Percentiles rank a stretch among this genome's conserved stretches.
phyloP scores from a whole-genome alignment of 2,888 invertebrate species.

The Molanna angustata region DNA sequence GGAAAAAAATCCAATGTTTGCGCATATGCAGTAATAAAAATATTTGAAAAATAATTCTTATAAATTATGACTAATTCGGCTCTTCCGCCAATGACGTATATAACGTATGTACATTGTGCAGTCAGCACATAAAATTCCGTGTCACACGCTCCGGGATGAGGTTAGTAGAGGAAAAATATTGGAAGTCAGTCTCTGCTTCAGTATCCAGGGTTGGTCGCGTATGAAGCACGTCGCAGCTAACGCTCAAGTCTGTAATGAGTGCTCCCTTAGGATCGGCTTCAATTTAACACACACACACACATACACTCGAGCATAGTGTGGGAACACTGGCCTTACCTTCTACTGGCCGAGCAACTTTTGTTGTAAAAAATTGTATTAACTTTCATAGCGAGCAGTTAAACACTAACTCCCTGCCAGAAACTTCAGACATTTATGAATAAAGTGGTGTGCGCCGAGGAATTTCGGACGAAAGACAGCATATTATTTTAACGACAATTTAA shows the following conservation, averaged over 20 bases:
- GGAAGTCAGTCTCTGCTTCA: too few species aligned
- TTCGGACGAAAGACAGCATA: slow-evolving; percentile 7
- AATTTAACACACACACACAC: too few species aligned
- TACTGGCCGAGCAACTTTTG: slow-evolving; percentile 13
- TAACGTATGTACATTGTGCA: too few species aligned
- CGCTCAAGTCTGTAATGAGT: slow-evolving; percentile 31
- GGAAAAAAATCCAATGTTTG: too few species aligned
- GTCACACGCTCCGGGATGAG: slow-evolving; percentile 21
- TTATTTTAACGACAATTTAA: slow-evolving; percentile 23
- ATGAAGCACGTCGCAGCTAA: slow-evolving; percentile 26
- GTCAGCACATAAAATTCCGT: slow-evolving; percentile 19
- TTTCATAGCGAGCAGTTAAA: slow-evolving; percentile 17
- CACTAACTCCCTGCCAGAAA: slow-evolving; percentile 8
- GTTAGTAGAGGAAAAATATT: neutral
- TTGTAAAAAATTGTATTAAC: slow-evolving; percentile 25
- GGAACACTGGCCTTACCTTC: slow-evolving; percentile 9
- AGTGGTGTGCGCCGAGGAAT: slow-evolving; percentile 4
- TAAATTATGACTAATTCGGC: too few species aligned
- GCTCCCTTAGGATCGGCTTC: slow-evolving; percentile 24
- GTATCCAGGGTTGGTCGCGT: slow-evolving; percentile 17
- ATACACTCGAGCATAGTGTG: too few species aligned
- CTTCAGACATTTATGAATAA: slow-evolving; percentile 11
- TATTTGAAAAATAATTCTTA: too few species aligned
- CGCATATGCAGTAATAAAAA: too few species aligned
- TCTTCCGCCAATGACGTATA: too few species aligned